Percentiles rank a stretch among this genome's conserved stretches.
Evolutionary conservation across 2,888 invertebrate genomes (phyloP).

Genomic region (Sarcophaga carnaria): DNA sequence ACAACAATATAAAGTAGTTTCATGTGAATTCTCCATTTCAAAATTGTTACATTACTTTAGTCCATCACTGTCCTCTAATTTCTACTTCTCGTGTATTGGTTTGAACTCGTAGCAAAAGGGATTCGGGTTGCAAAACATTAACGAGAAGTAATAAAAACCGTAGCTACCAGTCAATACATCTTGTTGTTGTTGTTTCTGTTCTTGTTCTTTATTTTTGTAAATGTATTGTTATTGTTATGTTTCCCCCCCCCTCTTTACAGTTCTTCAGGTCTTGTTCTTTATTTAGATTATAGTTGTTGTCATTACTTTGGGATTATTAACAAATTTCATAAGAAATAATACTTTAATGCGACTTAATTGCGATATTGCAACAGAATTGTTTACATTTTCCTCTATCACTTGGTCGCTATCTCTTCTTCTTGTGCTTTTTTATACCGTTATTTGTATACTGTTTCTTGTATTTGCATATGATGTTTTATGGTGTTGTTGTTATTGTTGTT

Average conservation of each 20-base stretch:
- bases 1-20: too few relatives aligned
- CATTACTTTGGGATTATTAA: slow-evolving; percentile 69
- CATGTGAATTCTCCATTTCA: too few relatives aligned
- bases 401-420: neutral
- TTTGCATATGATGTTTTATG: neutral
- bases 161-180: slow-evolving; percentile 76
- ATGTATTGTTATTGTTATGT: neutral
- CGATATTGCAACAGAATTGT: slow-evolving; percentile 22
- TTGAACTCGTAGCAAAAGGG: neutral
- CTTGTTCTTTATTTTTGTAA: neutral
- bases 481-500: slow-evolving; percentile 20
- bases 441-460: too few relatives aligned
- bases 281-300: slow-evolving; percentile 73
- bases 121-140: neutral
- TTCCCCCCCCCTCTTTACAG: neutral
- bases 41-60: neutral
- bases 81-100: neutral
- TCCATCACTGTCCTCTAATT: neutral
- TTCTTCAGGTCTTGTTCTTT: slow-evolving; percentile 39
- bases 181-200: slow-evolving; percentile 45
- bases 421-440: too few relatives aligned
- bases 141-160: slow-evolving; percentile 68
- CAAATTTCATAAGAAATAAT: slow-evolving; percentile 64
- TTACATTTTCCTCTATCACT: neutral
- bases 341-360: slow-evolving; percentile 71